Evolutionary conservation across 2,113 vertebrate species (phyloP).

Genomic region (Grammomys surdaster): DNA sequence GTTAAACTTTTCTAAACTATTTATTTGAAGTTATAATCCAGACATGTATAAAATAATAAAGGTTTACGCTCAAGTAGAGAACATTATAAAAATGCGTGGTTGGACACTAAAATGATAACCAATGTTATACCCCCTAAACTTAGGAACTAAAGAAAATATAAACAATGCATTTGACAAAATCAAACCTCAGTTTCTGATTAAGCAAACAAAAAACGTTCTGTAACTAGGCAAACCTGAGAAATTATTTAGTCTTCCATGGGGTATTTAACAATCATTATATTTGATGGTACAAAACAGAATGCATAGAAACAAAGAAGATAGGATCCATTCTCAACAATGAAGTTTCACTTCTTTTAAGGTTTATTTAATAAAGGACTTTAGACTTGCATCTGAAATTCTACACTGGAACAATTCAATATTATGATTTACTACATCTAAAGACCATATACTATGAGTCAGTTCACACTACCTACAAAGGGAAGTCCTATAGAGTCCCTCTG

Average conservation of each 20-base stretch:
- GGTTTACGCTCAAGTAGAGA: background rate
- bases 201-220: background rate
- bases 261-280: background rate
- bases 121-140: background rate
- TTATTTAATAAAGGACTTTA: background rate
- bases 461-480: background rate
- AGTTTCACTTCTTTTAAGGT: background rate
- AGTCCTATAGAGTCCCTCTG: background rate
- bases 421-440: background rate
- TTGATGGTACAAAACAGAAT: background rate
- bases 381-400: background rate
- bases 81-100: background rate
- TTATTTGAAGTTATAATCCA: background rate
- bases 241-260: too few relatives aligned
- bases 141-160: background rate
- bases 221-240: background rate
- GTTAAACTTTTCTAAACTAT: background rate
- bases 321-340: too few relatives aligned
- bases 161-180: background rate
- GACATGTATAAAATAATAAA: background rate
- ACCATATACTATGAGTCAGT: background rate
- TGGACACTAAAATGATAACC: background rate
- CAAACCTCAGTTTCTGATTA: background rate
- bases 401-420: background rate
- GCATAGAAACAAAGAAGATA: background rate